phyloP scores from a whole-genome alignment of 2,113 vertebrate genomes.

The Nibea albiflora region DNA sequence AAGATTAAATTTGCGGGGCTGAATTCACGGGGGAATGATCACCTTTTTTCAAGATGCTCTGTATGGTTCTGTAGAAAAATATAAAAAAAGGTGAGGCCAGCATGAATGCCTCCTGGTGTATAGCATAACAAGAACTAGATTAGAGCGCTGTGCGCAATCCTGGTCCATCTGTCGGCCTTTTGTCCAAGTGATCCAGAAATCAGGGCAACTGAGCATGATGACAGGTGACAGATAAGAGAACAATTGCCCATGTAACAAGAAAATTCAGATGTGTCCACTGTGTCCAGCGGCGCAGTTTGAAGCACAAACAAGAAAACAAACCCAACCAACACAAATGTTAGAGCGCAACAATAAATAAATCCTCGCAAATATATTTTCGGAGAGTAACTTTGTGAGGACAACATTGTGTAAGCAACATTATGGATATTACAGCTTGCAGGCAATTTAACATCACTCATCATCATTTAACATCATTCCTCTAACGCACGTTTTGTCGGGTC shows the following conservation, averaged over 20 bases:
- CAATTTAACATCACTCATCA: no score
- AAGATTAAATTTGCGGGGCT: slow-evolving; percentile 42
- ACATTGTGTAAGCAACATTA: slow-evolving; percentile 10
- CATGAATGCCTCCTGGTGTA: background rate
- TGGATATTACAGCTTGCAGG: no score
- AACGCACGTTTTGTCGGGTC: no score
- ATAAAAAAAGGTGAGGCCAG: slow-evolving; percentile 1
- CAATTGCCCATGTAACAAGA: background rate
- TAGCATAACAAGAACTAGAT: slow-evolving; percentile 8
- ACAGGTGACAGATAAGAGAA: background rate
- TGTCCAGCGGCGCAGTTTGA: background rate
- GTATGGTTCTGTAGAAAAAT: slow-evolving; percentile 18
- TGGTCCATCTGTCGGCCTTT: slow-evolving; percentile 20
- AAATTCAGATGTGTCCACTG: background rate
- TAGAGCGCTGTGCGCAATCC: background rate
- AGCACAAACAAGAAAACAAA: background rate
- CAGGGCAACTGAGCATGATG: background rate
- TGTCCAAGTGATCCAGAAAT: slow-evolving; percentile 1
- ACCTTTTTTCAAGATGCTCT: background rate
- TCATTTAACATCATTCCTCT: background rate
- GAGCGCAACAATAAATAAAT: background rate
- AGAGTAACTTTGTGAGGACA: background rate
- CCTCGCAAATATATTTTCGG: background rate
- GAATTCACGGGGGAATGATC: slow-evolving; percentile 30
- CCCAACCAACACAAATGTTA: no score